A percentile compares a stretch with the other conserved stretches of the same genome.
Conservation (phyloP, 2,113 vertebrate genomes). For the Halcyon senegalensis region DNA sequence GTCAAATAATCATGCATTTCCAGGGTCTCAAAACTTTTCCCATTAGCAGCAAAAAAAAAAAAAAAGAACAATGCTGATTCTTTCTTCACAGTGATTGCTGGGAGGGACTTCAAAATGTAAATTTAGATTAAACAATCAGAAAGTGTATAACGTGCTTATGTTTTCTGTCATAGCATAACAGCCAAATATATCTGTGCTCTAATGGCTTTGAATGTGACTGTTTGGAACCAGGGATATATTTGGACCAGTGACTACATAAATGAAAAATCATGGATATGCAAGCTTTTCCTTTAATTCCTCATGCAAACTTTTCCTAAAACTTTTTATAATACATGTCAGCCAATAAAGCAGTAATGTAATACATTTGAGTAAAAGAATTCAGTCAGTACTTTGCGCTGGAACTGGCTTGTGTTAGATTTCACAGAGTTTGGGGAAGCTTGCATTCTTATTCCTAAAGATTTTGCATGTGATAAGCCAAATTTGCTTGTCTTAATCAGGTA, state of each 20-base stretch:
- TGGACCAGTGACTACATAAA: not conserved
- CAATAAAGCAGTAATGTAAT: not conserved
- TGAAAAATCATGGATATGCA: not conserved
- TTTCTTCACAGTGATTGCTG: not conserved
- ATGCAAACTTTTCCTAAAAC: not conserved
- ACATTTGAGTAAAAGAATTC: not conserved
- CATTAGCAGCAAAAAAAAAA: not conserved
- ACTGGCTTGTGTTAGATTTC: not conserved
- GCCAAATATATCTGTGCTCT: not conserved
- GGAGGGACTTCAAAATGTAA: not conserved
- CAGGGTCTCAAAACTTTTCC: not conserved
- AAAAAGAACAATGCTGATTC: not conserved
- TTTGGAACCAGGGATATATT: not conserved
- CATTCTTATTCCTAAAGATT: not conserved
- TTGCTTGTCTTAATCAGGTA: not conserved
- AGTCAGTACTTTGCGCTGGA: not conserved
- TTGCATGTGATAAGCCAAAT: not conserved
- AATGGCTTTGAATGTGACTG: not conserved
- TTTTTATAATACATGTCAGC: not conserved
- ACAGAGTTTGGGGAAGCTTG: not conserved
- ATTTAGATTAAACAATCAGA: not conserved
- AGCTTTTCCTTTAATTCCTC: conserved; percentile 9
- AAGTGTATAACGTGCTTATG: not conserved
- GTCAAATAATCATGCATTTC: not conserved
- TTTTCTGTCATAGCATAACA: not conserved